Evolutionary conservation across 2,888 invertebrate species (phyloP).

Genomic region (Dryobotodes eremita): DNA sequence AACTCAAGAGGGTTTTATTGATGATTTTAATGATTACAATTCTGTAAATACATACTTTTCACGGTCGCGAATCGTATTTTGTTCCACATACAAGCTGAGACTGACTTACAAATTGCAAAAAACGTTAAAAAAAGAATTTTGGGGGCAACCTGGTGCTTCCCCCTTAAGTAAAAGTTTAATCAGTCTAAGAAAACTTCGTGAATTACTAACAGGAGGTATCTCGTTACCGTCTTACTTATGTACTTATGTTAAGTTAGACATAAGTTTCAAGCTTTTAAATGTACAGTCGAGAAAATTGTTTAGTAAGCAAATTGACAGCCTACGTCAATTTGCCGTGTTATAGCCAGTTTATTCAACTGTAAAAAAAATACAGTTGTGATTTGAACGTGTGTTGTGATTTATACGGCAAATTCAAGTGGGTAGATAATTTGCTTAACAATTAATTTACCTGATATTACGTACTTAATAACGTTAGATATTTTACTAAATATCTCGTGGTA

Average conservation of each 20-base stretch:
- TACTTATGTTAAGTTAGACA: slow-evolving; percentile 5
- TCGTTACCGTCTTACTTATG: slow-evolving; percentile 6
- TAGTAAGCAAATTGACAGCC: background rate
- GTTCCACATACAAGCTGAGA: too few species aligned
- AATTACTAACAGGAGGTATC: background rate
- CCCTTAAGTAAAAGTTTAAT: slow-evolving; percentile 29
- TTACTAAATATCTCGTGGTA: too few species aligned
- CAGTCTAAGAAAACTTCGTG: slow-evolving; percentile 17
- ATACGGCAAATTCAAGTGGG: background rate
- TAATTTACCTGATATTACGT: background rate
- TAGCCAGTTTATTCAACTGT: background rate
- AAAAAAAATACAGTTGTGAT: background rate
- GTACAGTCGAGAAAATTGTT: too few species aligned
- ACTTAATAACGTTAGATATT: too few species aligned
- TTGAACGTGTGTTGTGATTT: too few species aligned
- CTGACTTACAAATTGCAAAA: too few species aligned
- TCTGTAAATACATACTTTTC: too few species aligned
- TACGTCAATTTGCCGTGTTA: background rate
- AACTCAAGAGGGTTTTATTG: too few species aligned
- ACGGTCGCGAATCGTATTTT: too few species aligned
- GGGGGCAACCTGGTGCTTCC: too few species aligned
- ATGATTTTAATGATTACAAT: too few species aligned
- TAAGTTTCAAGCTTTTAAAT: background rate
- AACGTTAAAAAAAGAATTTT: too few species aligned
- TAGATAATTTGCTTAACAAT: background rate